Evolutionary conservation across 2,797 vertebrate species (phyloP).

Genomic region (Typhlichthys eigenmanni): DNA sequence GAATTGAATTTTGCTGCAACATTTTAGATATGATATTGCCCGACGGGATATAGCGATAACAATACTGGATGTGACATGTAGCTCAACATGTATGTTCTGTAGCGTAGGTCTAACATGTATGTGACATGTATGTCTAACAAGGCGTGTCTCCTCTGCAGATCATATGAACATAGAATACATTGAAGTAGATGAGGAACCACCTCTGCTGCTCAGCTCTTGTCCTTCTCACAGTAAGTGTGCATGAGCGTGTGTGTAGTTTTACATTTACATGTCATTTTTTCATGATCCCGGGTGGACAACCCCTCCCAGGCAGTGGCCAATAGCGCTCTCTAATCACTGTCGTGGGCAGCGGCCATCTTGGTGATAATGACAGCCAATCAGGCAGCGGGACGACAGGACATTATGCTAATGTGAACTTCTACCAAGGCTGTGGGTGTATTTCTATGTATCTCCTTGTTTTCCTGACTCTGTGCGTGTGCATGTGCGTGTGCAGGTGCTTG

Average conservation of each 20-base stretch:
- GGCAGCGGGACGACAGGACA: too few species aligned
- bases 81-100: neutral
- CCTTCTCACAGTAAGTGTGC: slow-evolving; percentile 70
- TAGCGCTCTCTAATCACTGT: too few species aligned
- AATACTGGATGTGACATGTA: neutral
- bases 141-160: slow-evolving; percentile 56
- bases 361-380: slow-evolving; percentile 15
- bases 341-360: neutral
- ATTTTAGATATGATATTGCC: too few species aligned
- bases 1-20: too few species aligned
- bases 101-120: neutral
- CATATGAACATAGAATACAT: slow-evolving; percentile 80
- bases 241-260: neutral
- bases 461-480: slow-evolving; percentile 8
- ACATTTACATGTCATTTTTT: too few species aligned
- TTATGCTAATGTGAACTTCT: too few species aligned
- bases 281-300: too few species aligned
- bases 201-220: slow-evolving; percentile 78
- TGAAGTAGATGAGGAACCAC: slow-evolving; percentile 84
- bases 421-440: neutral
- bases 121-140: neutral
- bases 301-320: too few species aligned
- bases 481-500: slow-evolving; percentile 50
- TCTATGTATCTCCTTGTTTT: neutral
- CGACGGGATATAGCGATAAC: too few species aligned